A percentile compares a stretch with the other conserved stretches of the same genome.
These are phyloP conservation scores for Tetranychus piercei DNA, from an alignment of 2,888 invertebrate genomes.

Conservation along the genomic window DNA sequence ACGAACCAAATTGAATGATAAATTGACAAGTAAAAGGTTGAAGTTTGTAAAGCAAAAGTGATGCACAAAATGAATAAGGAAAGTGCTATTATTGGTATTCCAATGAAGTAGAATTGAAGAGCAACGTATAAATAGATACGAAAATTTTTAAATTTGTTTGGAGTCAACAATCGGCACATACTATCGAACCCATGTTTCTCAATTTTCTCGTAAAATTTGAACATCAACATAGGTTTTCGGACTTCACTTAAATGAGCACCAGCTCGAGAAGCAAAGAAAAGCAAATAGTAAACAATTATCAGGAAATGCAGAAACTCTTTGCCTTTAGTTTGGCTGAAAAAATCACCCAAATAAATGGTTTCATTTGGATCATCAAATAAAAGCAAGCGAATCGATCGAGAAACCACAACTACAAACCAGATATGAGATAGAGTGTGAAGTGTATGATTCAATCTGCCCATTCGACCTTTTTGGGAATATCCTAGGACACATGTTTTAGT, in stretches of 20 bases:
- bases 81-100: not conserved
- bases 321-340: conserved; percentile 40
- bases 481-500: not conserved
- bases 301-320: conserved; percentile 42
- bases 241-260: not conserved
- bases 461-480: not conserved
- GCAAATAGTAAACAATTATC: conserved; percentile 40
- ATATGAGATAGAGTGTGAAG: not conserved
- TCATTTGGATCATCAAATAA: not conserved
- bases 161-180: not conserved
- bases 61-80: not conserved
- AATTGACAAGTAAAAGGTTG: not conserved
- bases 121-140: not conserved
- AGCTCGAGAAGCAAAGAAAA: conserved; percentile 37
- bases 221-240: not conserved
- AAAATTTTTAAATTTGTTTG: not conserved
- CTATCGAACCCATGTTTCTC: not conserved
- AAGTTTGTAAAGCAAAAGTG: not conserved
- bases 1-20: not conserved
- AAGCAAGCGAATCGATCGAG: not conserved
- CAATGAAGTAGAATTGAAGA: not conserved
- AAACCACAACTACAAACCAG: not conserved
- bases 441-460: not conserved
- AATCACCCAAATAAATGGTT: not conserved
- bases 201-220: not conserved